phyloP scores from a whole-genome alignment of 1,140 invertebrate genomes.

The Dendroctonus valens region DNA sequence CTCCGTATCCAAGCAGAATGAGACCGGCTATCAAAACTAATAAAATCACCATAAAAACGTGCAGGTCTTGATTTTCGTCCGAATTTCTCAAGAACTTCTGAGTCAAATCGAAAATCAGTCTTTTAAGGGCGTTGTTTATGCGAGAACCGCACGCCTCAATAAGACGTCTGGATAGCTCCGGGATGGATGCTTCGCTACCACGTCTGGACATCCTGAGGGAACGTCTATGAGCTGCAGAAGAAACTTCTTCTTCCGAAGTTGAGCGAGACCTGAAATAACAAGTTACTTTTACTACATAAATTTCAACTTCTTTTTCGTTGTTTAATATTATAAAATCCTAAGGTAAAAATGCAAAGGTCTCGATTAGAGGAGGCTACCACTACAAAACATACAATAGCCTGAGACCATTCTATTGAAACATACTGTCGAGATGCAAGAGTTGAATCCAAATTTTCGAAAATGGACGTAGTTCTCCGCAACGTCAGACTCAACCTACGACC shows the following conservation, averaged over 20 bases:
- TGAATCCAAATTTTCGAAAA: too few species aligned
- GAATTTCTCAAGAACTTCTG: conserved; percentile 52
- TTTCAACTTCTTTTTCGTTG: neutral
- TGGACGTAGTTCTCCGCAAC: too few species aligned
- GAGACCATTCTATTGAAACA: too few species aligned
- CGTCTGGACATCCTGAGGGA: conserved; percentile 27
- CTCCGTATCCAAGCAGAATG: conserved; percentile 67
- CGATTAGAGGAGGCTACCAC: too few species aligned
- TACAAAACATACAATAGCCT: too few species aligned
- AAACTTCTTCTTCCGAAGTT: conserved; percentile 48
- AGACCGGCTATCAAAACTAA: conserved; percentile 71
- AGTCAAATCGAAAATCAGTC: conserved; percentile 63
- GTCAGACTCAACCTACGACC: too few species aligned
- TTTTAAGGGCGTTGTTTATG: conserved; percentile 62
- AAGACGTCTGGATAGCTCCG: conserved; percentile 65
- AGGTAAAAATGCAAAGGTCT: too few species aligned
- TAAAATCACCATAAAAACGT: conserved; percentile 70
- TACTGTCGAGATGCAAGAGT: too few species aligned
- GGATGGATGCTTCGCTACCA: conserved; percentile 55
- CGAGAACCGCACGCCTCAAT: conserved; percentile 62
- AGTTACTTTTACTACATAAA: neutral
- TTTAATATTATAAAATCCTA: too few species aligned
- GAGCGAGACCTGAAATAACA: conserved; percentile 42
- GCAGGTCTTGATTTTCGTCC: conserved; percentile 67
- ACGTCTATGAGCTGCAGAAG: conserved; percentile 23